Evolutionary conservation across 2,797 vertebrate species (phyloP).

Genomic region (Melanotaenia maccullochi): DNA sequence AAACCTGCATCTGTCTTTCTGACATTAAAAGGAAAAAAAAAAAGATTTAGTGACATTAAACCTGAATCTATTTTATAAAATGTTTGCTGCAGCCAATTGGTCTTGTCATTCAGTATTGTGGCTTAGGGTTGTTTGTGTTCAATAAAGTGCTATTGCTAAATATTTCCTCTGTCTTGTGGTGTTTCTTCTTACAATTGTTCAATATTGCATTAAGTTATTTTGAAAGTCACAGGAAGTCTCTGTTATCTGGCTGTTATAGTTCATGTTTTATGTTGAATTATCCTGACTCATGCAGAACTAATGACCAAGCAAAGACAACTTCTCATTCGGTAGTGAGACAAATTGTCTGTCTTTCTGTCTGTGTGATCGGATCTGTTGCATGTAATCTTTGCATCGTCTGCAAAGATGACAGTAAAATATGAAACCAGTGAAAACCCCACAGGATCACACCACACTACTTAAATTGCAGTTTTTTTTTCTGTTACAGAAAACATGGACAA

Average conservation of each 20-base stretch:
- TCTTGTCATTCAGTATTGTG: constrained; percentile 89
- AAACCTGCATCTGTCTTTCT: constrained; percentile 86
- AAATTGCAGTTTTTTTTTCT: background rate
- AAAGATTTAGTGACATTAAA: constrained; percentile 84
- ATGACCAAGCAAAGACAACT: no score
- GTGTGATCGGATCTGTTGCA: background rate
- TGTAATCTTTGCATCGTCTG: background rate
- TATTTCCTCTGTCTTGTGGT: constrained; percentile 54
- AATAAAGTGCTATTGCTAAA: constrained; percentile 93
- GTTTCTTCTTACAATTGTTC: constrained; percentile 9
- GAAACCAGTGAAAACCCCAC: background rate
- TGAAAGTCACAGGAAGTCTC: background rate
- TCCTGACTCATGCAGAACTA: background rate
- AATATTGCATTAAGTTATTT: background rate
- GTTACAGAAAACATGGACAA: background rate
- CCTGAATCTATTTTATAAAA: constrained; percentile 89
- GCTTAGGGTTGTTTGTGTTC: constrained; percentile 91
- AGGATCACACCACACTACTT: background rate
- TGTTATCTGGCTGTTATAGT: no score
- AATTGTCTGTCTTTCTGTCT: background rate
- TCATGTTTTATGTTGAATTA: background rate
- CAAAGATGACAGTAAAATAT: background rate
- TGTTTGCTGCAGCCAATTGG: constrained; percentile 85
- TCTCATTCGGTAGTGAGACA: no score
- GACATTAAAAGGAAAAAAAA: constrained; percentile 83